phyloP scores from a whole-genome alignment of 1,140 invertebrate species.

The Listronotus oregonensis region DNA sequence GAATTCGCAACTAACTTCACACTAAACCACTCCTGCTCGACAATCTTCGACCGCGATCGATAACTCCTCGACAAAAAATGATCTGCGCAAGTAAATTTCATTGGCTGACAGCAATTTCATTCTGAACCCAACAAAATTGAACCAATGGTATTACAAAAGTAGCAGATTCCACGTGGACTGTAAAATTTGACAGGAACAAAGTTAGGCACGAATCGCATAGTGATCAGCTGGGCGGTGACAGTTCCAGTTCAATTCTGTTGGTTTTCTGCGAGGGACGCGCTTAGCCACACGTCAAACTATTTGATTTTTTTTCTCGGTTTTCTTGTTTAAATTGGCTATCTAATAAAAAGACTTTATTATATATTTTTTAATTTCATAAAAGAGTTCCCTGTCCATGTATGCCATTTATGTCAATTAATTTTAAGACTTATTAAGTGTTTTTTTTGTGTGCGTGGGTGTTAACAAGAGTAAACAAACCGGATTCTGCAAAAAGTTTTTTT shows the following conservation, averaged over 20 bases:
- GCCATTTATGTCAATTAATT: too few species aligned
- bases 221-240: slow-evolving; percentile 31
- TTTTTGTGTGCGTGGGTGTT: too few species aligned
- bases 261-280: slow-evolving; percentile 8
- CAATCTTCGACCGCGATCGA: not conserved
- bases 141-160: slow-evolving; percentile 2
- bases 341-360: too few species aligned
- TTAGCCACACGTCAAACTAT: not conserved
- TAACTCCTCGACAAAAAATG: too few species aligned
- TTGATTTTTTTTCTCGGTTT: not conserved
- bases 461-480: too few species aligned
- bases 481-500: too few species aligned
- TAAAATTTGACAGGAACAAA: slow-evolving; percentile 14
- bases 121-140: not conserved
- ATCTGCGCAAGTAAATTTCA: not conserved
- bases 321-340: too few species aligned
- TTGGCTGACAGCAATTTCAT: not conserved
- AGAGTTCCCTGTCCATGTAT: too few species aligned
- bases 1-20: not conserved
- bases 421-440: too few species aligned
- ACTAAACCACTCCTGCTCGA: not conserved
- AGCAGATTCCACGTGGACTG: slow-evolving; percentile 22
- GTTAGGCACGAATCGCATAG: slow-evolving; percentile 15
- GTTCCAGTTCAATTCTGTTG: slow-evolving; percentile 14
- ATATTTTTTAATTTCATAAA: too few species aligned